Conservation (phyloP, 23 tunicate genomes). For the Halocynthia roretzi region DNA sequence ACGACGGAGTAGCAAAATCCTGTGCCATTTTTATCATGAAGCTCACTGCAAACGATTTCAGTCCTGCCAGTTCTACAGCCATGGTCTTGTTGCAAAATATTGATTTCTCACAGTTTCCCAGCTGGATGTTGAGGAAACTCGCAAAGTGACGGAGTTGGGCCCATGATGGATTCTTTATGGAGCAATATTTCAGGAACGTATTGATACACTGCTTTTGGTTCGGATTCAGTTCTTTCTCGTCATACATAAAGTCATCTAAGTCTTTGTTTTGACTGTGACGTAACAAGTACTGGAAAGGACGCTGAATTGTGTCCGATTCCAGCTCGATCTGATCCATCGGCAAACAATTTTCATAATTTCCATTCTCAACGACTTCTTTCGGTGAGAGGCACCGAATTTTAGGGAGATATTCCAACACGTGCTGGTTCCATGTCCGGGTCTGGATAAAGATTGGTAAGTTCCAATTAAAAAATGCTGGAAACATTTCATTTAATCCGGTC, state of each 20-base stretch:
- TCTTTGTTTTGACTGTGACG: conserved; percentile 2
- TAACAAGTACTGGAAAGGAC: conserved; percentile 38
- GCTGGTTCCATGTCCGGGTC: neutral
- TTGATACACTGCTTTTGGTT: conserved; percentile 8
- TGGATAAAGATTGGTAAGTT: neutral
- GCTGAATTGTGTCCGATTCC: conserved; percentile 21
- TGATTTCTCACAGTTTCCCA: conserved; percentile 43
- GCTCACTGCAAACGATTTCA: conserved; percentile 33
- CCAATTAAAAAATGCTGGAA: no score
- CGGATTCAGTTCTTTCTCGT: neutral
- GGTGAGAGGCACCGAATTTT: conserved; percentile 34
- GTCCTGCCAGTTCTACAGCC: conserved; percentile 8
- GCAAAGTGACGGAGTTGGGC: conserved; percentile 37
- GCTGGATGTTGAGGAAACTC: conserved; percentile 33
- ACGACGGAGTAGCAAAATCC: conserved; percentile 51
- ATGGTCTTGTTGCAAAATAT: conserved; percentile 5
- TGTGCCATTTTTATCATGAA: conserved; percentile 54
- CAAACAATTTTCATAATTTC: neutral
- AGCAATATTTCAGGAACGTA: conserved; percentile 30
- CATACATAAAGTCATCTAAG: conserved; percentile 24
- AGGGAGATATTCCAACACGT: conserved; percentile 9
- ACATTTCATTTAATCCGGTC: no score
- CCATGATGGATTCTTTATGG: conserved; percentile 43
- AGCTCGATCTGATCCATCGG: conserved; percentile 27
- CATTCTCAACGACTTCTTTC: neutral